Conservation (phyloP, 2,113 vertebrate genomes). For the Falcunculus frontatus region DNA sequence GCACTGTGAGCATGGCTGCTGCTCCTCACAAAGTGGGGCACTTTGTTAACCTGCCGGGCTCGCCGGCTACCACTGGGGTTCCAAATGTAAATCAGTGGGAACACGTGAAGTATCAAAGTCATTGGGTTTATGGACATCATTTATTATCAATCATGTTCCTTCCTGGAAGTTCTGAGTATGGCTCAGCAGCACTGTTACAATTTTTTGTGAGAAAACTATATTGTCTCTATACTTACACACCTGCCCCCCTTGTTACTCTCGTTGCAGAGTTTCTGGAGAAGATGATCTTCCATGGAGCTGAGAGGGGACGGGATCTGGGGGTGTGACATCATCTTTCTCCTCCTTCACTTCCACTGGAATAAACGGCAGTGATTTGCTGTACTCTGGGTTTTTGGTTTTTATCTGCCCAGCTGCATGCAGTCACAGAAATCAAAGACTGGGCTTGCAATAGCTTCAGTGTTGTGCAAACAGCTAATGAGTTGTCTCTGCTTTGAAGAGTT, state of each 20-base stretch:
- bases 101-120: not conserved
- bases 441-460: not conserved
- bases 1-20: not conserved
- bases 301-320: not conserved
- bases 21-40: not conserved
- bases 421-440: not conserved
- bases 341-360: not conserved
- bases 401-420: not conserved
- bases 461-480: not conserved
- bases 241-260: not conserved
- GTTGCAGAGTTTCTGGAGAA: not conserved
- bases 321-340: not conserved
- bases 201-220: not conserved
- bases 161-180: not conserved
- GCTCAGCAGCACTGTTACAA: not conserved
- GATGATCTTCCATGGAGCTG: not conserved
- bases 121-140: not conserved
- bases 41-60: not conserved
- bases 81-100: conserved; percentile 32
- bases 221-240: not conserved
- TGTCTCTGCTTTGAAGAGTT: not conserved
- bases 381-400: not conserved
- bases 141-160: not conserved
- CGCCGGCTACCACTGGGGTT: not conserved
- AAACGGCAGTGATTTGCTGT: not conserved